Conservation (phyloP, 2,888 invertebrate species). For the Ypsolopha sequella region DNA sequence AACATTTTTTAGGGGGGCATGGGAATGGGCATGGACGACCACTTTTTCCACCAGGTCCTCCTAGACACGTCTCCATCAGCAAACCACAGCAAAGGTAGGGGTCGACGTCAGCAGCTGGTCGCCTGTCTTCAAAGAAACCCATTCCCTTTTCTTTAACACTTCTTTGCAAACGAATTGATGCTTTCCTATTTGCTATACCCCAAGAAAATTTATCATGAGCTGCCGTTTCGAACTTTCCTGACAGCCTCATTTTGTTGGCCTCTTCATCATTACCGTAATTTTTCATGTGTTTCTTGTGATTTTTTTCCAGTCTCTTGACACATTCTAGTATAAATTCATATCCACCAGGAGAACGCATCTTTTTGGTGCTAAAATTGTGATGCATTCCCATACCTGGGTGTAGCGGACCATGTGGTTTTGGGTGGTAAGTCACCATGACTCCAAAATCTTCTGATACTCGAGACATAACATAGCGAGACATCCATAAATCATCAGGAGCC, state of each 20-base stretch:
- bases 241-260: conserved; percentile 94
- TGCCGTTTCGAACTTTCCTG: conserved; percentile 95
- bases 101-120: conserved; percentile 92
- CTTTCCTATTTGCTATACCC: conserved; percentile 92
- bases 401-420: conserved; percentile 84
- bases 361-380: conserved; percentile 89
- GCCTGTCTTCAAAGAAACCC: conserved; percentile 94
- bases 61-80: conserved; percentile 55
- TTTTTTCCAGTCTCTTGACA: conserved; percentile 88
- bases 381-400: conserved; percentile 91
- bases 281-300: conserved; percentile 92
- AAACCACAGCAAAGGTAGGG: conserved; percentile 76
- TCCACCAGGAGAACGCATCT: conserved; percentile 87
- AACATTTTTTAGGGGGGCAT: neutral
- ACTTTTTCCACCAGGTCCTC: conserved; percentile 12
- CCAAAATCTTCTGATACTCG: conserved; percentile 91
- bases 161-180: conserved; percentile 92
- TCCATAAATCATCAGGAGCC: conserved; percentile 88
- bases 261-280: conserved; percentile 91
- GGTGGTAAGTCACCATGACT: conserved; percentile 75
- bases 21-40: neutral
- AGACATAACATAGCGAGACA: conserved; percentile 84
- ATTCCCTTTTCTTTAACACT: conserved; percentile 88
- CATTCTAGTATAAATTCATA: conserved; percentile 83
- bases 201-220: conserved; percentile 92